Conservation (phyloP, 2,888 invertebrate species). For the Folsomia manolachei region DNA sequence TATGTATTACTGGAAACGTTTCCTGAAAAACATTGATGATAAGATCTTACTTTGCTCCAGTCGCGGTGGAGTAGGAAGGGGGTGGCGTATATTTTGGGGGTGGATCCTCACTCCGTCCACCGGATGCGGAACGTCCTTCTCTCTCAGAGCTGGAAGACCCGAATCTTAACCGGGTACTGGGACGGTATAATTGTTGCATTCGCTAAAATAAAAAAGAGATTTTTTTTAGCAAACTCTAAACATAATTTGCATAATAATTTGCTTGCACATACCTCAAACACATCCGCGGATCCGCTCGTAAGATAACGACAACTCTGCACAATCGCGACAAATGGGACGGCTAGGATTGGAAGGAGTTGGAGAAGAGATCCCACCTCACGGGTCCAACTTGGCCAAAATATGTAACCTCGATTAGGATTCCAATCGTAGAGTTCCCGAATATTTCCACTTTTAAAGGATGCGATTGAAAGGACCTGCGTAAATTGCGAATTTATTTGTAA, state of each 20-base stretch:
- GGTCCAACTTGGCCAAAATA: conserved; percentile 78
- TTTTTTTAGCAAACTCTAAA: no score
- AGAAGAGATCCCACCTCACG: conserved; percentile 71
- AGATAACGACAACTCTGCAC: conserved; percentile 74
- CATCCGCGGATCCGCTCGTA: conserved; percentile 75
- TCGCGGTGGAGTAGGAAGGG: conserved; percentile 87
- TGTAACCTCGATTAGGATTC: conserved; percentile 61
- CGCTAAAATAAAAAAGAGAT: conserved; percentile 60
- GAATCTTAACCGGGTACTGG: conserved; percentile 56
- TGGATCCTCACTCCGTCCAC: conserved; percentile 63
- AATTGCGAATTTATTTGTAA: neutral
- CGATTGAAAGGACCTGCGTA: conserved; percentile 63
- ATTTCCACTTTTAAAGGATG: conserved; percentile 69
- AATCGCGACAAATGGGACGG: conserved; percentile 70
- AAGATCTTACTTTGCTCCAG: conserved; percentile 65
- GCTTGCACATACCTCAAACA: conserved; percentile 86
- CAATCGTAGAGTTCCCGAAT: conserved; percentile 68
- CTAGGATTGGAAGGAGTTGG: conserved; percentile 73
- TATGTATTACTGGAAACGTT: no score
- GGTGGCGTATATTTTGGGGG: conserved; percentile 93
- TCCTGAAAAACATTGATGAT: no score
- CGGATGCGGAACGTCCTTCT: conserved; percentile 22
- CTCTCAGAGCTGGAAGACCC: conserved; percentile 27
- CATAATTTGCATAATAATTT: neutral
- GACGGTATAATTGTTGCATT: conserved; percentile 78